Evolutionary conservation across 2,888 invertebrate species (phyloP).

Genomic region (Acheta domesticus): DNA sequence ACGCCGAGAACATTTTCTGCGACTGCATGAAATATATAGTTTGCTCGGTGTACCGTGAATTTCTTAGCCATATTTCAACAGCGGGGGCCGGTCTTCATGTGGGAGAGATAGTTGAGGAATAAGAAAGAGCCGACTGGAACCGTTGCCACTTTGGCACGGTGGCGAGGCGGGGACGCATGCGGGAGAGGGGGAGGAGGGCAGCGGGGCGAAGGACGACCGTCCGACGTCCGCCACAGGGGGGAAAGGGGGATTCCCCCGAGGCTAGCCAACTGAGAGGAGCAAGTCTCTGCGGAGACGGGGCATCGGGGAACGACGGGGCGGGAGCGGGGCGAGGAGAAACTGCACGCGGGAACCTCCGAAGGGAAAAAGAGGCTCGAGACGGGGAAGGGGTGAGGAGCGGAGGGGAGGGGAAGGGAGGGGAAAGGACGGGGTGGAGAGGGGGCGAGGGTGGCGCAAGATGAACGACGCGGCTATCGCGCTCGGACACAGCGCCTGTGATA

Average conservation of each 20-base stretch:
- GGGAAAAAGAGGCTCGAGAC: background rate
- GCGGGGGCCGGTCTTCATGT: no score
- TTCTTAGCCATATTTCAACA: constrained; percentile 3
- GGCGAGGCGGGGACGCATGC: background rate
- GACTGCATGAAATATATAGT: constrained; percentile 18
- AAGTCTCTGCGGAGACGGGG: background rate
- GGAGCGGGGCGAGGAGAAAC: background rate
- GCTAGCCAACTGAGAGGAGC: no score
- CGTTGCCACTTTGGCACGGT: background rate
- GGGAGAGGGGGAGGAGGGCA: background rate
- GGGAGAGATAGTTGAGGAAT: background rate
- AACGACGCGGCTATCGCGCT: constrained; percentile 32
- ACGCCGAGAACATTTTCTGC: constrained; percentile 5
- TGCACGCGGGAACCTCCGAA: background rate
- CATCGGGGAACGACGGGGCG: background rate
- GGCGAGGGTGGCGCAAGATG: constrained; percentile 30
- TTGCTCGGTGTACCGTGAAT: constrained; percentile 18
- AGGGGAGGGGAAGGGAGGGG: background rate
- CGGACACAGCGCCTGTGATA: constrained; percentile 28
- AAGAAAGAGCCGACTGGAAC: background rate
- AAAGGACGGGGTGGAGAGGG: no score
- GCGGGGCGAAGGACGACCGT: background rate
- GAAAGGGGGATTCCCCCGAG: background rate
- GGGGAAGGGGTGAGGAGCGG: background rate
- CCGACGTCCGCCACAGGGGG: background rate